Conservation (phyloP, 2,797 vertebrate species). For the Mus spretus region DNA sequence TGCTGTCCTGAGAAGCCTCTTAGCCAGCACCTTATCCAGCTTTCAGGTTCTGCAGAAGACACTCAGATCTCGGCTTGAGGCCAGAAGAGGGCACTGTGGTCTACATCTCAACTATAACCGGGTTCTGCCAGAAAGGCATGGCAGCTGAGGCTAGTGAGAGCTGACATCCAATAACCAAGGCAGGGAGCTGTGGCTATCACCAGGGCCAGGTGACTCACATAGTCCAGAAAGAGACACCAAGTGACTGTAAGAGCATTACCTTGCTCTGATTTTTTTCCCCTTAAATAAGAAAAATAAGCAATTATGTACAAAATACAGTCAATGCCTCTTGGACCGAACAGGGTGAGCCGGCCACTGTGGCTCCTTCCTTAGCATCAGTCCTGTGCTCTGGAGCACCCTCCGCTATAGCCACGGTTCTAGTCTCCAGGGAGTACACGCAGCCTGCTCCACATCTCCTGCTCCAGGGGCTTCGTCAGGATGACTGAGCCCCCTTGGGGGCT, state of each 20-base stretch:
- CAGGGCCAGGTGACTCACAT: not conserved
- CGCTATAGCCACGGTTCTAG: not conserved
- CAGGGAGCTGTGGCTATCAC: not conserved
- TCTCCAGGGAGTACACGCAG: not conserved
- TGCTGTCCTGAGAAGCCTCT: not conserved
- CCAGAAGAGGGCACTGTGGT: not conserved
- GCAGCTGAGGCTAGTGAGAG: rapidly evolving
- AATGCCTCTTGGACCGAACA: not conserved
- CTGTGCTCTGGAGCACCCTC: not conserved
- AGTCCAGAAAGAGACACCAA: constrained; percentile 4
- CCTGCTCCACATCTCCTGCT: rapidly evolving
- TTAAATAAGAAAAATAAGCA: constrained; percentile 41
- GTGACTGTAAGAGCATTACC: not conserved
- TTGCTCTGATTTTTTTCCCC: not conserved
- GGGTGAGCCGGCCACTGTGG: not conserved
- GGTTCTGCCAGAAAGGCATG: not conserved
- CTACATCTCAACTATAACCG: not conserved
- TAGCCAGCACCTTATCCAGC: not conserved
- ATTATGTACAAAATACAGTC: constrained; percentile 73
- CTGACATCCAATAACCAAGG: not conserved
- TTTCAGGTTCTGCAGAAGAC: not conserved
- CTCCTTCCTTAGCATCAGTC: not conserved
- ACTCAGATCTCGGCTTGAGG: not conserved
- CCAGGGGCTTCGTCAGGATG: not conserved
- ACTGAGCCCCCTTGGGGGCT: not conserved